Conservation (phyloP, 2,888 invertebrate species). For the Chloroclysta siterata region DNA sequence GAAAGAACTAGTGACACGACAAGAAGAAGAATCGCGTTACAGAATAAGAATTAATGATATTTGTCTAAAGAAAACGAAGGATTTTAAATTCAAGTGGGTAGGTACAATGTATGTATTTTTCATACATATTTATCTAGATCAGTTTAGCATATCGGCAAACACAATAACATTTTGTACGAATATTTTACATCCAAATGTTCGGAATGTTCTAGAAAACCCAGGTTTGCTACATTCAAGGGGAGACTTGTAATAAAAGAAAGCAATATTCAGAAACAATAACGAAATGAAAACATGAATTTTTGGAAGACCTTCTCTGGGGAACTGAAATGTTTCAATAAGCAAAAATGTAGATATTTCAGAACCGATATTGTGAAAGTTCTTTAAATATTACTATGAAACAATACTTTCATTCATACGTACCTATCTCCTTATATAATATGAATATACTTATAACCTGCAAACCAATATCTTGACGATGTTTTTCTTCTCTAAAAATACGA, state of each 20-base stretch:
- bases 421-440: too few relatives aligned
- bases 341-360: slow-evolving; percentile 15
- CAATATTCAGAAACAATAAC: slow-evolving; percentile 41
- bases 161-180: slow-evolving; percentile 9
- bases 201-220: slow-evolving; percentile 21
- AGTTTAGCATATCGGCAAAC: slow-evolving; percentile 7
- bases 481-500: too few relatives aligned
- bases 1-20: too few relatives aligned
- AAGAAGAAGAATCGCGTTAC: too few relatives aligned
- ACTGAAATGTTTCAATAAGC: slow-evolving; percentile 34
- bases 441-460: too few relatives aligned
- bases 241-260: slow-evolving; percentile 35
- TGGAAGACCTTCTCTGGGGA: slow-evolving; percentile 33
- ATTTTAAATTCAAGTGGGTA: background rate
- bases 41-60: too few relatives aligned
- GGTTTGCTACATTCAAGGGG: slow-evolving; percentile 25
- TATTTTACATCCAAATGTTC: slow-evolving; percentile 27
- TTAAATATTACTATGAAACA: slow-evolving; percentile 6
- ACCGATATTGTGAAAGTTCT: slow-evolving; percentile 14
- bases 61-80: background rate
- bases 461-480: too few relatives aligned
- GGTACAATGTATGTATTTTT: slow-evolving; percentile 2
- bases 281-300: slow-evolving; percentile 40
- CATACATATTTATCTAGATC: slow-evolving; percentile 9
- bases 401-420: too few relatives aligned